Base-by-base conservation (phyloP, 1,140 invertebrate species). In the Neelides sp. region DNA sequence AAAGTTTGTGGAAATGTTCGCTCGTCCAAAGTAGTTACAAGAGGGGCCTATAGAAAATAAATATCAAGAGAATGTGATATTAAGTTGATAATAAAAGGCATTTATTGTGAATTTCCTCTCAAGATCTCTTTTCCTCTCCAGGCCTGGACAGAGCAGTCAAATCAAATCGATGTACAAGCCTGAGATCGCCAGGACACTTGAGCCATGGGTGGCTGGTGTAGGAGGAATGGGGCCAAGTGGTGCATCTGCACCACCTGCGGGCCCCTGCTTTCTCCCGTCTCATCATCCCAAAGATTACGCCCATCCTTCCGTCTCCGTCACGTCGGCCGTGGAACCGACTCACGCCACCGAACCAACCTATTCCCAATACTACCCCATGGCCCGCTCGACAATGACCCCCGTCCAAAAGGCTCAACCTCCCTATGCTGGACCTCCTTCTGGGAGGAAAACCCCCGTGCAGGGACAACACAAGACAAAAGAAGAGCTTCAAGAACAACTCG, bases 101-200 rank as follows among this genome's bases (percentile, higher is more conserved):
- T n/a, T n/a, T n/a, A n/a, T n/a, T n/a, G n/a, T n/a, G n/a, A n/a
- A n/a, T n/a, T n/a, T n/a, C n/a, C n/a, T n/a, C n/a, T n/a, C n/a
- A n/a, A n/a, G n/a, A n/a, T n/a, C n/a, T n/a, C n/a, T n/a, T n/a
- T 61, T 26, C 50, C 53, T 57, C 58, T 58, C 34, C 59, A 74
- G 74, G 50, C 73, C 74, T 13, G 61, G 73, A 27, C 73, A 75
- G 58, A 72, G 71, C 17, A 75, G 73, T 52, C 66, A 71, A 50
- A 74, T 80, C 4, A 74, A 76, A 51, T 77, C 74, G 0, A 79
- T 78, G 57, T 81, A 78, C 62, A 69, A 75, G 52, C 71, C 64
- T 30, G 78, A 81, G 54, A 79, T 82, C 54, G 71, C 74, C 1
- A 70, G 77, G 32, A 72, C 72, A 30, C 63, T 82, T 5, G 77